These are phyloP conservation scores for Sciurus carolinensis DNA, from an alignment of 2,797 vertebrate genomes.

Conservation along the genomic window DNA sequence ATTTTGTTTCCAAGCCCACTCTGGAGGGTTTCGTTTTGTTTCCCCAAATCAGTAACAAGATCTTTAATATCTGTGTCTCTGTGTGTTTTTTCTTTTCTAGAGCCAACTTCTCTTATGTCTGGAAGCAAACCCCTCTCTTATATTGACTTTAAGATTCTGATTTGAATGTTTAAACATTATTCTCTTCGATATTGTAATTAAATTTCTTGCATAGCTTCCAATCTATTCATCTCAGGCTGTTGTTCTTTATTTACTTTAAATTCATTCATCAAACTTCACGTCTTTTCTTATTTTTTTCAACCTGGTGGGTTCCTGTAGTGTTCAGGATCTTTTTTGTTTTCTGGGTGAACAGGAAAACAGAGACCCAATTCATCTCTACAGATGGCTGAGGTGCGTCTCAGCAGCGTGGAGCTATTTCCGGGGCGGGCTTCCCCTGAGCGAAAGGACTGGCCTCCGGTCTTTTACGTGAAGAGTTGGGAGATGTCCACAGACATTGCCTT, in stretches of 20 bases:
- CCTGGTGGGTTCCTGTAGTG: neutral
- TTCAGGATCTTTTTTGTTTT: neutral
- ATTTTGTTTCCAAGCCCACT: neutral
- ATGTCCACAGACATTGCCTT: neutral
- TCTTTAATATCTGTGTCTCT: neutral
- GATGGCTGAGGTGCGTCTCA: neutral
- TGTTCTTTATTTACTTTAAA: neutral
- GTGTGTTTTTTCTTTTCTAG: neutral
- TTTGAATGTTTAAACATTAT: neutral
- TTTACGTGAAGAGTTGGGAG: neutral
- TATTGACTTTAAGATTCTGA: neutral
- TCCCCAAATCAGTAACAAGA: neutral
- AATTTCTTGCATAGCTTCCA: neutral
- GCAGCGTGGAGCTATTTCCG: neutral
- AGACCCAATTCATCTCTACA: fast-evolving
- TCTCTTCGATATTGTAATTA: neutral
- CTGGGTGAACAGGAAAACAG: neutral
- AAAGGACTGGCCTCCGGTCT: neutral
- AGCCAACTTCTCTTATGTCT: neutral
- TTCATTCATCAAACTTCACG: neutral
- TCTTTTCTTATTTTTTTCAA: neutral
- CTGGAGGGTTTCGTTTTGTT: neutral
- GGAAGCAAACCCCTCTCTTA: neutral
- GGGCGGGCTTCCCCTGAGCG: neutral
- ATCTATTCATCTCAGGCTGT: neutral